Conservation (phyloP, 2,888 invertebrate genomes). For the Ormia ochracea region DNA sequence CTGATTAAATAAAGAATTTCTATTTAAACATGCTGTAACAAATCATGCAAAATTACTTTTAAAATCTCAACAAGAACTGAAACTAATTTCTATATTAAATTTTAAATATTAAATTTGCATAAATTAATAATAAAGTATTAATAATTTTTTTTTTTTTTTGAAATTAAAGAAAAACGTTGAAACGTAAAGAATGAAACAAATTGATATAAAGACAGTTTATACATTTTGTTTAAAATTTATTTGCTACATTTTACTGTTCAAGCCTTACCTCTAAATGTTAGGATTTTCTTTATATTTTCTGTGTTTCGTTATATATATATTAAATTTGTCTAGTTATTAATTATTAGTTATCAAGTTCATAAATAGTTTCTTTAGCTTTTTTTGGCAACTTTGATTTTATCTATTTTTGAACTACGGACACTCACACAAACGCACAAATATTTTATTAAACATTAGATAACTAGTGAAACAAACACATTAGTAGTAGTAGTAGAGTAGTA, state of each 20-base stretch:
- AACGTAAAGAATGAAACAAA: slow-evolving; percentile 36
- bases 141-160: slow-evolving; percentile 6
- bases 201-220: slow-evolving; percentile 30
- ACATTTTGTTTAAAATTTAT: slow-evolving; percentile 27
- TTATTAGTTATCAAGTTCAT: background rate
- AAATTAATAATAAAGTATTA: background rate
- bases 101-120: slow-evolving; percentile 45
- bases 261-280: slow-evolving; percentile 66
- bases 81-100: too few species aligned
- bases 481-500: slow-evolving; percentile 8
- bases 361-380: slow-evolving; percentile 30
- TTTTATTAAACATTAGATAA: slow-evolving; percentile 14
- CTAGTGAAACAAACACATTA: slow-evolving; percentile 36
- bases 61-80: slow-evolving; percentile 15
- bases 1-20: too few species aligned
- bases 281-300: slow-evolving; percentile 52
- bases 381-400: slow-evolving; percentile 15
- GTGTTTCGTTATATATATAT: slow-evolving; percentile 7
- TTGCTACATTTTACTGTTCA: slow-evolving; percentile 64
- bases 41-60: slow-evolving; percentile 15
- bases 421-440: slow-evolving; percentile 46
- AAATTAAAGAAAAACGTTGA: slow-evolving; percentile 25
- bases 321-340: slow-evolving; percentile 19
- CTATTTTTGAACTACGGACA: slow-evolving; percentile 36
- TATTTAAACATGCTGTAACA: background rate